Evolutionary conservation across 2,888 invertebrate genomes (phyloP).

Genomic region (Xylota sylvarum): DNA sequence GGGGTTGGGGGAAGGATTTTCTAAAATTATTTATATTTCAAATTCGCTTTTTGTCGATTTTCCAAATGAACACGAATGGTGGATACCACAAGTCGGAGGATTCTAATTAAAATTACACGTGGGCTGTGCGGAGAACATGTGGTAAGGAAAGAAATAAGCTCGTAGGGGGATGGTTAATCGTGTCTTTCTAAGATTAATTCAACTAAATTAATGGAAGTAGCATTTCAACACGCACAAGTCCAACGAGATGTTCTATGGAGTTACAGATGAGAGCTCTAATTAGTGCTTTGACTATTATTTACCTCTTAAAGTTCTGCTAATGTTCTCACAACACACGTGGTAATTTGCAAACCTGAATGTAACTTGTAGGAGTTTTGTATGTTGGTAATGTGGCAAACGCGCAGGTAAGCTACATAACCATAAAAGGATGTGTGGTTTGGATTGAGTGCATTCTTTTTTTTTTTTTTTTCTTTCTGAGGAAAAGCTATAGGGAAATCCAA

Average conservation of each 20-base stretch:
- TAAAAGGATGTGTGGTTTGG: no score
- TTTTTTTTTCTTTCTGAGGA: no score
- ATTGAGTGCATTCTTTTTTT: no score
- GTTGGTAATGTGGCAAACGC: background rate
- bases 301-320: slow-evolving; percentile 19
- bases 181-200: slow-evolving; percentile 17
- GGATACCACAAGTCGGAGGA: slow-evolving; percentile 17
- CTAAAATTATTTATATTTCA: slow-evolving; percentile 5
- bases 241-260: background rate
- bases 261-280: slow-evolving; percentile 24
- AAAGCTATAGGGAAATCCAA: no score
- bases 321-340: slow-evolving; percentile 2
- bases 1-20: background rate
- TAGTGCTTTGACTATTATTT: slow-evolving; percentile 23
- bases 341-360: slow-evolving; percentile 2
- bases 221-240: slow-evolving; percentile 34
- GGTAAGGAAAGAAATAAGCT: background rate
- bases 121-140: background rate
- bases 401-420: background rate
- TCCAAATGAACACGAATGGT: slow-evolving; percentile 14
- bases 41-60: slow-evolving; percentile 17
- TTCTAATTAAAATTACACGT: slow-evolving; percentile 41
- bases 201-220: slow-evolving; percentile 17
- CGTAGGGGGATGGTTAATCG: slow-evolving; percentile 3
- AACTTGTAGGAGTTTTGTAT: background rate